Conservation (phyloP, 2,888 invertebrate genomes). For the Antheraea assamensis region DNA sequence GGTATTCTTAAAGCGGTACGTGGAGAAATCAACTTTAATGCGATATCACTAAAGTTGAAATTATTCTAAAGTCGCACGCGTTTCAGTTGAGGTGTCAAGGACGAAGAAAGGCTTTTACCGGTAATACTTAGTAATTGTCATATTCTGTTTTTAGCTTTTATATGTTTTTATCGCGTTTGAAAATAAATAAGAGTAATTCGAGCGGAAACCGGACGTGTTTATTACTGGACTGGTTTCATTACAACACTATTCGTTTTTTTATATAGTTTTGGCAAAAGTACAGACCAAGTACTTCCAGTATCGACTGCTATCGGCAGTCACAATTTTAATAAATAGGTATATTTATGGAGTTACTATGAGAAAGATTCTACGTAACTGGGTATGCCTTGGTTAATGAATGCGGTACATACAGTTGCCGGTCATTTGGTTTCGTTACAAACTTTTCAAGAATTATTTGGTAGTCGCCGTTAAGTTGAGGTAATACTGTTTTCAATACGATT, state of each 20-base stretch:
- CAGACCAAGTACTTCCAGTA: not conserved
- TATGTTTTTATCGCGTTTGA: not conserved
- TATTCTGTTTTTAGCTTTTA: not conserved
- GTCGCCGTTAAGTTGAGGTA: not conserved
- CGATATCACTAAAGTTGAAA: not conserved
- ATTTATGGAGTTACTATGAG: not conserved
- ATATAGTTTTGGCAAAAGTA: not conserved
- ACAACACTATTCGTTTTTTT: not conserved
- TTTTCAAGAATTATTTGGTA: not conserved
- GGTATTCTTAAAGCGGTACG: slow-evolving; percentile 27
- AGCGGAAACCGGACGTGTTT: not conserved
- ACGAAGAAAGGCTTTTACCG: slow-evolving; percentile 30
- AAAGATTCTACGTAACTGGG: not conserved
- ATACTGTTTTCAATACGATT: not conserved
- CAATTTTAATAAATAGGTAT: not conserved
- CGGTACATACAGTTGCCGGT: not conserved
- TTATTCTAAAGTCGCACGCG: slow-evolving; percentile 18
- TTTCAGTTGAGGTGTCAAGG: slow-evolving; percentile 36
- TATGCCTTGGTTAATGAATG: not conserved
- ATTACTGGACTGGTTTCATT: slow-evolving; percentile 2
- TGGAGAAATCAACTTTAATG: not conserved
- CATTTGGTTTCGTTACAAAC: not conserved
- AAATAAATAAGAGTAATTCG: not conserved
- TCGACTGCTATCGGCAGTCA: not conserved
- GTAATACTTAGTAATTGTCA: slow-evolving; percentile 7